phyloP scores from a whole-genome alignment of 2,113 vertebrate species.

The Oreochromis spilurus region DNA sequence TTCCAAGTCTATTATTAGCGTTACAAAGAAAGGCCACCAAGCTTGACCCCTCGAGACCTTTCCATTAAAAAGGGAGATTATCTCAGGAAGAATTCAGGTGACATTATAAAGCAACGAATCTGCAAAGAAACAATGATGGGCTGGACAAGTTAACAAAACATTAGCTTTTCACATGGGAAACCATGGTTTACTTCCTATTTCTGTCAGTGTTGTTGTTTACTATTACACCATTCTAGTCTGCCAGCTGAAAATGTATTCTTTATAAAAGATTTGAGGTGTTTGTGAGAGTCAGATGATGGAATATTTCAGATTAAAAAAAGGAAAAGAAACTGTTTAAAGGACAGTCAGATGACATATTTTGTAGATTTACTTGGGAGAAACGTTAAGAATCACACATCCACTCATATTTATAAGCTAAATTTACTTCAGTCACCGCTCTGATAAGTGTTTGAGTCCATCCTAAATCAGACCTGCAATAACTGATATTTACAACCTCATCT shows the following conservation, averaged over 20 bases:
- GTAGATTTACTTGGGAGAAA: neutral
- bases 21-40: neutral
- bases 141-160: neutral
- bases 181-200: neutral
- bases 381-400: neutral
- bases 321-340: neutral
- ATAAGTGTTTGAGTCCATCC: neutral
- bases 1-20: neutral
- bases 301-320: neutral
- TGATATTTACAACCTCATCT: neutral
- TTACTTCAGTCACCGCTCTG: rapidly evolving
- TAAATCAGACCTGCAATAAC: neutral
- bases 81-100: neutral
- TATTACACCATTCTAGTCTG: neutral
- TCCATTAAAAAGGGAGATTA: neutral
- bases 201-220: neutral
- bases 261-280: rapidly evolving
- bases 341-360: neutral
- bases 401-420: neutral
- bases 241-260: rapidly evolving
- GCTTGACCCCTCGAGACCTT: neutral
- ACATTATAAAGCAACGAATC: neutral
- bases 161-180: neutral
- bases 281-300: neutral
- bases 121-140: neutral